phyloP scores from a whole-genome alignment of 1,140 invertebrate genomes.

The Tetragonula clypearis region DNA sequence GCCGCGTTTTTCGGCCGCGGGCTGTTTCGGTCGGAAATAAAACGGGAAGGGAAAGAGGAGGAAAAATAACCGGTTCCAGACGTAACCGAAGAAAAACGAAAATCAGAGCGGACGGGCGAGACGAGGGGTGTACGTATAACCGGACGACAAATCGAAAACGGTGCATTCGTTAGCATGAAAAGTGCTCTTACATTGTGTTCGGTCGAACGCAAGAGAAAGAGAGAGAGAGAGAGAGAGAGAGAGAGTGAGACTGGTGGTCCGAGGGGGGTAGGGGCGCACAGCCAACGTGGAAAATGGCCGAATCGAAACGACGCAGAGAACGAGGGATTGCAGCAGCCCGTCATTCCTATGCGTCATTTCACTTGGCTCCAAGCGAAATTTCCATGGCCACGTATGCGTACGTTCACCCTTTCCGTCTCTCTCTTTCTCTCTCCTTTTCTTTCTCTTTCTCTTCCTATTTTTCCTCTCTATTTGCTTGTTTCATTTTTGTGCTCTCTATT shows the following conservation, averaged over 20 bases:
- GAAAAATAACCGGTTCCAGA: not conserved
- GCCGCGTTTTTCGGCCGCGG: not conserved
- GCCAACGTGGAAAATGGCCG: conserved; percentile 33
- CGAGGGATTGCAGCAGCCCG: conserved; percentile 31
- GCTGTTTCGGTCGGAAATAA: not conserved
- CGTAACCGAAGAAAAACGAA: not conserved
- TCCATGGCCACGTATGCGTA: conserved; percentile 23
- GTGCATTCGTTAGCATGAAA: conserved; percentile 56
- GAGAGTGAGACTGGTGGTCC: conserved; percentile 1
- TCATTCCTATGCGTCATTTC: conserved; percentile 55
- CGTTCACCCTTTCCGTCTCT: not conserved
- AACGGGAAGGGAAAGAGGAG: not conserved
- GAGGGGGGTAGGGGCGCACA: not conserved
- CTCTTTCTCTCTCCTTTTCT: not conserved
- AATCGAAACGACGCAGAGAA: conserved; percentile 37
- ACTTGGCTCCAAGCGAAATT: conserved; percentile 46
- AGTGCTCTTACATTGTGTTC: conserved; percentile 48
- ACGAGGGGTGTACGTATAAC: not conserved
- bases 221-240: not conserved
- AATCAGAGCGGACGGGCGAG: not conserved
- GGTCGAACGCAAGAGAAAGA: not conserved
- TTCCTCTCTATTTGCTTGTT: not conserved
- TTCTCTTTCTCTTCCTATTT: not conserved
- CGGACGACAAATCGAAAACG: conserved; percentile 27
- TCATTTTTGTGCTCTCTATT: not conserved